phyloP scores from a whole-genome alignment of 2,888 invertebrate genomes.

The Andrena trimmerana region DNA sequence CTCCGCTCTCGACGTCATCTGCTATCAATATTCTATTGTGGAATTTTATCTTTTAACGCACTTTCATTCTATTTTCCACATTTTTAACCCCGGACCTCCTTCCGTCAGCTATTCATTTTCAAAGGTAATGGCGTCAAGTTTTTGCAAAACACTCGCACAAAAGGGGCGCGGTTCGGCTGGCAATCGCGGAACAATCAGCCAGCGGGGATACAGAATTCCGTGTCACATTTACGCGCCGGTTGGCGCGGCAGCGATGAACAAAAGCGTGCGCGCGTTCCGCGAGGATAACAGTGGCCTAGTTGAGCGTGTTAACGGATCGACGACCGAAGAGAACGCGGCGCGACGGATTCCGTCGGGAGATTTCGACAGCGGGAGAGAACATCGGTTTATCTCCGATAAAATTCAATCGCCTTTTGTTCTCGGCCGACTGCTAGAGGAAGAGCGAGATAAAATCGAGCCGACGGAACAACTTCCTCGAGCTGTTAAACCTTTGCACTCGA shows the following conservation, averaged over 20 bases:
- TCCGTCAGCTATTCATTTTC: no score
- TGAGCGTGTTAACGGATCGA: constrained; percentile 10
- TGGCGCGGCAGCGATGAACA: neutral
- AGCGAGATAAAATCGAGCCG: constrained; percentile 14
- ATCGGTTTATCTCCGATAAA: constrained; percentile 34
- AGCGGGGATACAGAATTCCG: neutral
- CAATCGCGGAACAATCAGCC: neutral
- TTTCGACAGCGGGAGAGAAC: constrained; percentile 26
- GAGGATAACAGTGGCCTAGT: constrained; percentile 3
- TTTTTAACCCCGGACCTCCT: no score
- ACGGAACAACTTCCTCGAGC: neutral
- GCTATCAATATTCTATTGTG: no score
- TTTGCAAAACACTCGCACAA: neutral
- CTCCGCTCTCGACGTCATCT: no score
- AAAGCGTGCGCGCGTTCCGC: constrained; percentile 8
- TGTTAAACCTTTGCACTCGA: constrained; percentile 14
- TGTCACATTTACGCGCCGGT: neutral
- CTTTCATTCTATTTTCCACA: no score
- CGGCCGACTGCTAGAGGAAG: neutral
- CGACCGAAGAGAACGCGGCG: neutral
- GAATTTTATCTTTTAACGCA: no score
- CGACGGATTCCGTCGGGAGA: neutral
- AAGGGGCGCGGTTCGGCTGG: neutral
- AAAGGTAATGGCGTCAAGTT: no score
- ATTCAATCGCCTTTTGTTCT: constrained; percentile 31